Percentiles rank a stretch among this genome's conserved stretches.
Conservation (phyloP, 2,888 invertebrate genomes). For the Zygaena filipendulae region DNA sequence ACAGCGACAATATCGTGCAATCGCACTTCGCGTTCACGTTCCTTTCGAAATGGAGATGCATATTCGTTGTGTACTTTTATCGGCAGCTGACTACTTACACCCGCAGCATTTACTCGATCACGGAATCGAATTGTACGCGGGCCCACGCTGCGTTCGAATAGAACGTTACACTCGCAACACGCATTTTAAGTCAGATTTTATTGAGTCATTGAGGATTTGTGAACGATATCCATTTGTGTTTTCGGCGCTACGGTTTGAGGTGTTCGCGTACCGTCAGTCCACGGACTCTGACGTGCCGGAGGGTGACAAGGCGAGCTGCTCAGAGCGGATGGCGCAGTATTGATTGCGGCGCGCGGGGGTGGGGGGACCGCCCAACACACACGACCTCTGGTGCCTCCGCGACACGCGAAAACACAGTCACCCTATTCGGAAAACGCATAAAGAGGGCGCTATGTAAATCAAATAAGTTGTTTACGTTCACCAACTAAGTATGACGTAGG, state of each 20-base stretch:
- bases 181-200: conserved; percentile 30
- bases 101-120: too few relatives aligned
- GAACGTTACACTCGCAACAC: conserved; percentile 9
- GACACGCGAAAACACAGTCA: conserved; percentile 24
- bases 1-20: conserved; percentile 92
- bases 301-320: conserved; percentile 43
- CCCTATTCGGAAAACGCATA: conserved; percentile 29
- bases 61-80: conserved; percentile 51
- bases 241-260: conserved; percentile 17
- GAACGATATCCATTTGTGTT: conserved; percentile 19
- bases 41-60: conserved; percentile 97
- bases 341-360: conserved; percentile 45
- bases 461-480: too few relatives aligned
- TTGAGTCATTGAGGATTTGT: conserved; percentile 17
- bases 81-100: too few relatives aligned
- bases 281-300: conserved; percentile 46
- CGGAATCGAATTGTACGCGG: conserved; percentile 23
- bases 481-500: too few relatives aligned
- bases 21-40: conserved; percentile 95
- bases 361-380: conserved; percentile 28
- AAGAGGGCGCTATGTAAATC: conserved; percentile 49
- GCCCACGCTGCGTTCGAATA: conserved; percentile 6
- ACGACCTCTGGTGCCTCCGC: conserved; percentile 48
- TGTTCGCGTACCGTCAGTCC: conserved; percentile 12
- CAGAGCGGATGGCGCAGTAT: conserved; percentile 55